Conservation (phyloP, 2,888 invertebrate species). For the Chloromyia formosa region DNA sequence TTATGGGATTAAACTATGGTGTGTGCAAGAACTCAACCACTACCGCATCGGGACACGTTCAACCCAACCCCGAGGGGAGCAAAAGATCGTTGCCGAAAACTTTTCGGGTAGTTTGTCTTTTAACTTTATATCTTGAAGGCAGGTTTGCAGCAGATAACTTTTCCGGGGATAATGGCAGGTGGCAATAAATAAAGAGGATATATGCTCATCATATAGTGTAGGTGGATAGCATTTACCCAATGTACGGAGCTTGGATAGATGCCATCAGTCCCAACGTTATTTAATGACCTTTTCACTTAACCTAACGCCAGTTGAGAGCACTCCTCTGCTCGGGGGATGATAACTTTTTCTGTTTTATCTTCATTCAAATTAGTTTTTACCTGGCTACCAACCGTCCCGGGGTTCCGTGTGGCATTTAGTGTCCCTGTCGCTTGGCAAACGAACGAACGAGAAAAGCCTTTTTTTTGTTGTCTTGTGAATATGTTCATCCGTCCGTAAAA, state of each 20-base stretch:
- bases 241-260: no score
- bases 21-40: no score
- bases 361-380: slow-evolving; percentile 20
- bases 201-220: no score
- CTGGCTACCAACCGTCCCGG: background rate
- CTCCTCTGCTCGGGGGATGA: background rate
- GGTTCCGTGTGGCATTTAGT: background rate
- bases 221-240: no score
- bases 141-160: background rate
- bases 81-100: no score
- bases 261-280: no score
- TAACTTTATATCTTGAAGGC: no score
- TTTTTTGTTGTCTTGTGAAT: slow-evolving; percentile 5
- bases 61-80: no score
- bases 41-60: no score
- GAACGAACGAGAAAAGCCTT: background rate
- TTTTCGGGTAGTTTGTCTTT: no score
- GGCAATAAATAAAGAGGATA: slow-evolving; percentile 9
- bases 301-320: background rate
- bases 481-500: slow-evolving; percentile 22
- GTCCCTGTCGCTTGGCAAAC: background rate
- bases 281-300: slow-evolving; percentile 11
- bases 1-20: no score
- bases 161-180: slow-evolving; percentile 5
- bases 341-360: slow-evolving; percentile 6